Base-by-base conservation (phyloP, 2,113 vertebrate species). In the Podarcis raffonei region DNA sequence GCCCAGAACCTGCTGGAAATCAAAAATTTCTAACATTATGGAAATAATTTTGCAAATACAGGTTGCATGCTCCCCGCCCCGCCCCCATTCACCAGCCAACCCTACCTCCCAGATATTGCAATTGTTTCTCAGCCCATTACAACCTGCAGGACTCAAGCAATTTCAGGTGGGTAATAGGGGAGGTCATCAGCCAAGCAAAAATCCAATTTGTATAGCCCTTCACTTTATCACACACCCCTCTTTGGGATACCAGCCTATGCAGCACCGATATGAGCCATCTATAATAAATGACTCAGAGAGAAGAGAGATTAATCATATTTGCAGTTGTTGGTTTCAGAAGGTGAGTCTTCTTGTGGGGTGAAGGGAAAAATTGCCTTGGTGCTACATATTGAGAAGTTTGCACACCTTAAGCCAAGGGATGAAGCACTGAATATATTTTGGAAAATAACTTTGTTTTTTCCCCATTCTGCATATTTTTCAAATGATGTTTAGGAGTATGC, bases 231-330 rank as follows among this genome's bases (percentile, higher is more conserved):
- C 22, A 78, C 15, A 12, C 69, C 11, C 79, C 59, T 92, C 78
- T 88, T 80, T 91, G 89, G 81, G 89, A 91, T 90, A 72, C n/a
- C 86, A 30, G 48, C 66, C 74, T 89, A 6, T 25, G 5, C 69
- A 76, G 80, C 68, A 90, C 74, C 62, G 84, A 69, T 80, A 53
- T 66, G 83, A 94, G 35, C 62, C 79, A 84, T 90, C 90, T 86
- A 78, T 92, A 93, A 94, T 88, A 94, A 94, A 94, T 91, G 83
- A 92, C 82, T 83, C 30, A 0, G 0, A 90, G 83, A 88, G 87
- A 94, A 91, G 90, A 91, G 59, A 82, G 83, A 94, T 95, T 92
- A 94, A 94, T 95, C 89, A 84, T 91, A 93, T 92, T 92, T 93
- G 72, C 81, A 89, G 59, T 76, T 90, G 85, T 87, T 95, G 87